Base-by-base conservation (phyloP, 2,888 invertebrate genomes). In the Gasteruption jaculator region DNA sequence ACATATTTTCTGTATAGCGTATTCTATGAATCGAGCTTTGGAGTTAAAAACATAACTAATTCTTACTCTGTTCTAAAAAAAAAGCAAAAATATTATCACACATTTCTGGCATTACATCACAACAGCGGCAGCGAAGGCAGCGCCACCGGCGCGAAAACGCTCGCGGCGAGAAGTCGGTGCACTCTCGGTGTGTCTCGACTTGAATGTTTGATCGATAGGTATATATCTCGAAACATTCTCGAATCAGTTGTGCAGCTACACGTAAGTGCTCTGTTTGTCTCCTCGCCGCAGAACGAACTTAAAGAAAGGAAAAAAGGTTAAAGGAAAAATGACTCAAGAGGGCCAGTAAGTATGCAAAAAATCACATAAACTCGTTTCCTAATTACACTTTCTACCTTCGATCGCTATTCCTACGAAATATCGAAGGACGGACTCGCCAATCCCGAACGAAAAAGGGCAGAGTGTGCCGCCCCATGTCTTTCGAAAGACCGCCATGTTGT, bases 401-500 rank as follows among this genome's bases (percentile, higher is more conserved):
- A 6, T 20, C 10, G 16, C 5, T 4, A n/a, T n/a, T 8, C 4
- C 33, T 25, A n/a, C 16, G 14, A 7, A 29, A 22, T 20, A 18
- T 14, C 21, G 11, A 24, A 45, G 30, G n/a, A 18, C 12, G 2
- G 15, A 24, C 16, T 10, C 19, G 15, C 14, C 12, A n/a, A n/a
- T n/a, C n/a, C n/a, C 24, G 10, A 4, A 2, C 11, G 31, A 38
- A 36, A 38, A 18, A 38, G 31, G 21, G 10, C 25, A n/a, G 39
- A 49, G 42, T 37, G 38, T 54, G 42, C 57, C 56, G 49, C 49
- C 53, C 52, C 54, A 58, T 60, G 53, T 53, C 53, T 58, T 56
- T 54, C 55, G 55, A 52, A 57, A 52, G 49, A 56, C 60, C 67
- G 70, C 71, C 71, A 71, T 71, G 59, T 71, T 68, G 58, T 54